Evolutionary conservation across 1,140 invertebrate genomes (phyloP).

Genomic region (Drosophila ercepeae): DNA sequence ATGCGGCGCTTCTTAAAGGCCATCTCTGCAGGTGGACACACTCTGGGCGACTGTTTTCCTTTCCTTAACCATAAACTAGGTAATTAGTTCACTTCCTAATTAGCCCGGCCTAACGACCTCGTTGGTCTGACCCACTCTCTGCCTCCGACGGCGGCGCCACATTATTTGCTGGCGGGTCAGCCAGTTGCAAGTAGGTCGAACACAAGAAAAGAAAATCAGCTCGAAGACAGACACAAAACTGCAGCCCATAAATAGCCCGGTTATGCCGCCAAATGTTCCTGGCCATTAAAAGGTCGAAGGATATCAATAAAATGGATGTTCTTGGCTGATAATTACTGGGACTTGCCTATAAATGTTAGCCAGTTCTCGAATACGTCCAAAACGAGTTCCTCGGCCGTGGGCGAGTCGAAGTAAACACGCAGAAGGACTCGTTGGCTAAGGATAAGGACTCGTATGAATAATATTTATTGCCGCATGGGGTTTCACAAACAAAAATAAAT

Average conservation of each 20-base stretch:
- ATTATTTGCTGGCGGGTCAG: slow-evolving; percentile 60
- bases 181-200: slow-evolving; percentile 76
- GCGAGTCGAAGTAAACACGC: slow-evolving; percentile 86
- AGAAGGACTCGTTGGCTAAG: slow-evolving; percentile 54
- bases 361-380: slow-evolving; percentile 86
- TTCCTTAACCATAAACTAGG: background rate
- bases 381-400: slow-evolving; percentile 85
- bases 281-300: slow-evolving; percentile 13
- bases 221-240: slow-evolving; percentile 88
- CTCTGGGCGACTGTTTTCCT: background rate
- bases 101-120: slow-evolving; percentile 52
- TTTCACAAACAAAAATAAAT: too few relatives aligned
- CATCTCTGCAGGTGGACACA: slow-evolving; percentile 24
- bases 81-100: slow-evolving; percentile 40
- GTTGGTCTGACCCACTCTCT: slow-evolving; percentile 6
- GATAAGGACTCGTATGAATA: background rate
- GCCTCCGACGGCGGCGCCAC: slow-evolving; percentile 31
- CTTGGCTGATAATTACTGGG: slow-evolving; percentile 22
- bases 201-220: slow-evolving; percentile 85
- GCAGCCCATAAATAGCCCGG: slow-evolving; percentile 88
- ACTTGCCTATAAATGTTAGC: slow-evolving; percentile 75
- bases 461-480: background rate
- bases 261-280: slow-evolving; percentile 88
- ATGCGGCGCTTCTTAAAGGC: slow-evolving; percentile 70
- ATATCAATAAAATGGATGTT: background rate